Evolutionary conservation across 2,113 vertebrate genomes (phyloP), one percentile per base, ranked within the genome.

Genomic region (Apaloderma vittatum): DNA sequence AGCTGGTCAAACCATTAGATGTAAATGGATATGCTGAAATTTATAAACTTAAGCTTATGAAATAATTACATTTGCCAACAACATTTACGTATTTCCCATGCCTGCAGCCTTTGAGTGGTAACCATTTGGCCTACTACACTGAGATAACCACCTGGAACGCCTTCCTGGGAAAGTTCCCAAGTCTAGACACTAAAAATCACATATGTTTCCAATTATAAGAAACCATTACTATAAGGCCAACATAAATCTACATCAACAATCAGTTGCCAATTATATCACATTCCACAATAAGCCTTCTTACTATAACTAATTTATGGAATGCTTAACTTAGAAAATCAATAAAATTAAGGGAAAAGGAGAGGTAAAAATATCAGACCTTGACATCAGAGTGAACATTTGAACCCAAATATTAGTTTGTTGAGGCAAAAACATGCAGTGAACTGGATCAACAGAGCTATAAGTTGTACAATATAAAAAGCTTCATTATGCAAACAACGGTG

Each of bases 151-250:
- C 98, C 98, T 98, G 97, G 97, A 97, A 94, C 76, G 88, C 94
- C 97, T 94, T 97, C 96, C 95, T 96, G 97, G 97, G 98, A 98
- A 98, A 96, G 96, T 96, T 96, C 97, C 95, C 97, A 97, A 98
- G 97, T 98, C 98, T 98, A 98, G 98, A 98, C 98, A 95, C 57
- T 71, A 89, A 90, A 93, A 96, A 84, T 88, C 95, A 96, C 97
- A 97, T 96, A 76, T 98, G 98, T 96, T 98, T 98, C 94, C 92
- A 95, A 94, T 98, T 98, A 95, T 73, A 91, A 95, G 85, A 68
- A 96, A 95, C 85, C 88, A 93, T 97, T 96, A 77, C 88, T 93
- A 73, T 81, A 92, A 73, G 94, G 95, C 88, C 45, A 46, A 92
- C 87, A 93, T 95, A 96, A 96, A 97, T 95, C 93, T 96, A 65